A percentile compares a stretch with the other conserved stretches of the same genome.
phyloP scores from a whole-genome alignment of 2,113 vertebrate species.

The Blennius ocellaris region DNA sequence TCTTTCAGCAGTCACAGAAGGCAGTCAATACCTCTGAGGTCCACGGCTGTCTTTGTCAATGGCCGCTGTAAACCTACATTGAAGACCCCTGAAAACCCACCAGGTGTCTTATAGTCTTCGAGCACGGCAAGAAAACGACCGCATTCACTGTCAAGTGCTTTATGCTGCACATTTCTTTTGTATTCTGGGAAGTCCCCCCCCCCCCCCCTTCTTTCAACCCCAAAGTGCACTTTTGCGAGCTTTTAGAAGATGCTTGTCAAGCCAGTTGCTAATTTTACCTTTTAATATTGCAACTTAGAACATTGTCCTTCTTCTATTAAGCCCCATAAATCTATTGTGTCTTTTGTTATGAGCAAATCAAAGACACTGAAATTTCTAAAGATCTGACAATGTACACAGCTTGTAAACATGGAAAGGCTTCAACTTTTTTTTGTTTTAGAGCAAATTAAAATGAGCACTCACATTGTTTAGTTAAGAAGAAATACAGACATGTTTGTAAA shows the following conservation, averaged over 20 bases:
- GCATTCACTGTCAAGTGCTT: conserved; percentile 74
- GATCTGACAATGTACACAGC: too few species aligned
- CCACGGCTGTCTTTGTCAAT: conserved; percentile 52
- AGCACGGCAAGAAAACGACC: conserved; percentile 37
- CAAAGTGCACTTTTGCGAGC: neutral
- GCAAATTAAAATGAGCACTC: too few species aligned
- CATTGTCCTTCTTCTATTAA: neutral
- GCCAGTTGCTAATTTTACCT: neutral
- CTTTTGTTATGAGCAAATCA: neutral
- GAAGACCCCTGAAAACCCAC: conserved; percentile 57
- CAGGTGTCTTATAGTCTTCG: conserved; percentile 71
- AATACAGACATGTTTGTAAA: too few species aligned
- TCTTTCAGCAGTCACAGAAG: conserved; percentile 48
- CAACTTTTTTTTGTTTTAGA: too few species aligned
- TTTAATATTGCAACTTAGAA: neutral
- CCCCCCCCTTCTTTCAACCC: neutral
- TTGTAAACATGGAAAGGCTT: too few species aligned
- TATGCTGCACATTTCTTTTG: conserved; percentile 54
- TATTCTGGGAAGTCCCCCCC: conserved; percentile 7
- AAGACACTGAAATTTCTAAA: too few species aligned
- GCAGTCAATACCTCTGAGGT: conserved; percentile 44
- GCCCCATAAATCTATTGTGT: neutral
- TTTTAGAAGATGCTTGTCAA: neutral
- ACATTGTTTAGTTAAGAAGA: too few species aligned
- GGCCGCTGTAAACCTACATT: conserved; percentile 62